These are phyloP conservation scores for Mycalesis mineus DNA, from an alignment of 2,888 invertebrate genomes.

Conservation along the genomic window DNA sequence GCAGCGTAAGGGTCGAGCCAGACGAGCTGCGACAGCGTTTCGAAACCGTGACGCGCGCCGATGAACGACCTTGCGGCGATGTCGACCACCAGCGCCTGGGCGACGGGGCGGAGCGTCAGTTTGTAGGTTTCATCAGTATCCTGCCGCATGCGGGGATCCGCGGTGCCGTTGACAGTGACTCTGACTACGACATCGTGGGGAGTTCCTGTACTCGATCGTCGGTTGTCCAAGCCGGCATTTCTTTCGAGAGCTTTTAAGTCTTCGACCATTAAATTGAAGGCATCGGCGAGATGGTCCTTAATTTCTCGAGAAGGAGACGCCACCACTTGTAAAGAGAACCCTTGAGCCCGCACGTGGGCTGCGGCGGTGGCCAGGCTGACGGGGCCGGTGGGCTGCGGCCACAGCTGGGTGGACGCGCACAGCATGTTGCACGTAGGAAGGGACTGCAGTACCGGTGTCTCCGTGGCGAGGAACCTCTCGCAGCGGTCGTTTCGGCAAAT, in stretches of 20 bases:
- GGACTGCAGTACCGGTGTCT: constrained; percentile 72
- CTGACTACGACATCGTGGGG: constrained; percentile 61
- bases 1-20: constrained; percentile 85
- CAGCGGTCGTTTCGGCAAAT: constrained; percentile 84
- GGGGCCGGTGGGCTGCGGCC: constrained; percentile 88
- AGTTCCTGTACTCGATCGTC: constrained; percentile 48
- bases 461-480: constrained; percentile 74
- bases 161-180: constrained; percentile 75
- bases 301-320: constrained; percentile 58
- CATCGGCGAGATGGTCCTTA: constrained; percentile 62
- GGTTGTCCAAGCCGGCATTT: constrained; percentile 43
- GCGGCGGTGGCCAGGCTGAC: constrained; percentile 82
- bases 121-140: constrained; percentile 87
- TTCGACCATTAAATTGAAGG: constrained; percentile 72
- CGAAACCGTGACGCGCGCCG: constrained; percentile 87
- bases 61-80: constrained; percentile 84
- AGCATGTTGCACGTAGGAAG: constrained; percentile 87
- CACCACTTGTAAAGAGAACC: constrained; percentile 66
- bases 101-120: constrained; percentile 75
- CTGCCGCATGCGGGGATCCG: constrained; percentile 78
- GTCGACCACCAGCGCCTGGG: constrained; percentile 74
- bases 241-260: constrained; percentile 71
- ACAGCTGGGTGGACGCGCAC: constrained; percentile 85
- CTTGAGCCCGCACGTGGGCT: constrained; percentile 76
- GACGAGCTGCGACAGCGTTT: constrained; percentile 87